Conservation (phyloP, 1,140 invertebrate genomes). For the Drosophila nikananu region DNA sequence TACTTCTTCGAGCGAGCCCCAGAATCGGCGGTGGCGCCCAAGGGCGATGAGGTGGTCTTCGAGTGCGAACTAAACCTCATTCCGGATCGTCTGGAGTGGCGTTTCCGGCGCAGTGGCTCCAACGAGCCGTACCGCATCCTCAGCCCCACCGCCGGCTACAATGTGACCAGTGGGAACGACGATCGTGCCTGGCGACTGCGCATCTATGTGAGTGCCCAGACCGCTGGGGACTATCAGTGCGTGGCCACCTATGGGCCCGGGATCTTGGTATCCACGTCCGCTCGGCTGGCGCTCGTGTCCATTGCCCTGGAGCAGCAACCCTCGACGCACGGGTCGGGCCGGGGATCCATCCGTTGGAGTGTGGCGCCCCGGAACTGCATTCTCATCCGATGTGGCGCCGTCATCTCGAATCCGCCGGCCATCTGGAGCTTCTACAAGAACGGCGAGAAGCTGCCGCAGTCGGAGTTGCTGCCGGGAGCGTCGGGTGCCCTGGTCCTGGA, state of each 20-base stretch:
- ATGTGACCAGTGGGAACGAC: slow-evolving; percentile 72
- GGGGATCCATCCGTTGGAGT: slow-evolving; percentile 67
- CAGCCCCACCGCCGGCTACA: slow-evolving; percentile 57
- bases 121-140: slow-evolving; percentile 52
- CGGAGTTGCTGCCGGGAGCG: slow-evolving; percentile 67
- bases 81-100: slow-evolving; percentile 91
- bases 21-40: slow-evolving; percentile 90
- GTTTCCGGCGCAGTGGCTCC: slow-evolving; percentile 85
- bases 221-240: slow-evolving; percentile 90
- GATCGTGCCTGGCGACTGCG: slow-evolving; percentile 84
- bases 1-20: slow-evolving; percentile 88
- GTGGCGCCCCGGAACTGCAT: slow-evolving; percentile 83
- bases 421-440: slow-evolving; percentile 85
- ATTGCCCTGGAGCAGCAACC: slow-evolving; percentile 64
- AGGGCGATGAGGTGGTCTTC: slow-evolving; percentile 91
- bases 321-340: neutral
- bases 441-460: slow-evolving; percentile 74
- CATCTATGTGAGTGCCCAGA: slow-evolving; percentile 86
- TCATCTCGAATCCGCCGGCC: slow-evolving; percentile 76
- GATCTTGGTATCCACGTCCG: slow-evolving; percentile 91
- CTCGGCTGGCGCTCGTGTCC: slow-evolving; percentile 90
- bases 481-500: slow-evolving; percentile 86
- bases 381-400: slow-evolving; percentile 73
- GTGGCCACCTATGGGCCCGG: slow-evolving; percentile 92
- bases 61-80: slow-evolving; percentile 91